Conservation (phyloP, 2,113 vertebrate genomes). For the Brachyhypopomus gauderio region DNA sequence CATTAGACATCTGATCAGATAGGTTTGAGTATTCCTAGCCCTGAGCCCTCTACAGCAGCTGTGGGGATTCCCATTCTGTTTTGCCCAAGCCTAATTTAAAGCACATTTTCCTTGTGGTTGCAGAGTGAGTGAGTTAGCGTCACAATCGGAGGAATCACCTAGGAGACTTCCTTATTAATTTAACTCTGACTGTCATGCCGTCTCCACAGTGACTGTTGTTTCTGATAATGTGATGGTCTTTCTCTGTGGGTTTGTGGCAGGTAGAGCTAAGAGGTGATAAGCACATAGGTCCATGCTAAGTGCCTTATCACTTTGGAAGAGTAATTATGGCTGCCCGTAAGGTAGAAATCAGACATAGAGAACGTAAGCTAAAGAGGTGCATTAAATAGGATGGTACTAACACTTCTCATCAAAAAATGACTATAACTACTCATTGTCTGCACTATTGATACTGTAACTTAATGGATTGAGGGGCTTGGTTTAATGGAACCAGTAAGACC, state of each 20-base stretch:
- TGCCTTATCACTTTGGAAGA: neutral
- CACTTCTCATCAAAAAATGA: too few relatives aligned
- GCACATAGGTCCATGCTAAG: neutral
- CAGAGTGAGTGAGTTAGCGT: neutral
- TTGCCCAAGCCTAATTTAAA: neutral
- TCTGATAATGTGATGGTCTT: neutral
- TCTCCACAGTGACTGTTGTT: neutral
- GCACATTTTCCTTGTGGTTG: neutral
- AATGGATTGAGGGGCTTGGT: neutral
- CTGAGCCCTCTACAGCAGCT: neutral
- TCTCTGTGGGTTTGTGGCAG: neutral
- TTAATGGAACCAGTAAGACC: neutral
- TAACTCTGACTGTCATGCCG: neutral
- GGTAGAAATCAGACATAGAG: too few relatives aligned
- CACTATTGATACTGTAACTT: neutral
- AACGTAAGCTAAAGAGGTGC: neutral
- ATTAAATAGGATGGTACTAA: neutral
- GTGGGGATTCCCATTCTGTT: neutral
- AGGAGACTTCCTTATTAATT: neutral
- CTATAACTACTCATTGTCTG: too few relatives aligned
- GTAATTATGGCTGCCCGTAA: neutral
- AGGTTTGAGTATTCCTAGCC: neutral
- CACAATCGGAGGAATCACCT: neutral
- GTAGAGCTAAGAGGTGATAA: neutral
- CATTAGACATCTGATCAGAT: conserved; percentile 1